Conservation (phyloP, 2,113 vertebrate species). For the Aspiorhynchus laticeps region DNA sequence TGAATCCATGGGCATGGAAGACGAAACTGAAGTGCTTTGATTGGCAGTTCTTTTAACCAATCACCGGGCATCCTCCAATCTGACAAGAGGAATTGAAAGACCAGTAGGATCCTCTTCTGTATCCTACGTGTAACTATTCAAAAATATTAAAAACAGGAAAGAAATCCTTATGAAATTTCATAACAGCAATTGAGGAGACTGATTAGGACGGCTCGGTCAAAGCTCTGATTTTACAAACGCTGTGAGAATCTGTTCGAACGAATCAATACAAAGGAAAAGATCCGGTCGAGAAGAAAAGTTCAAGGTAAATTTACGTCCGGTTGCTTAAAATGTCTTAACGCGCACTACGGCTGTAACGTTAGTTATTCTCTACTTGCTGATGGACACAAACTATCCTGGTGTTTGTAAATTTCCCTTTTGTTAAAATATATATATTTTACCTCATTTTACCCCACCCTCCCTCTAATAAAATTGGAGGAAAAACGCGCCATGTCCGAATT, state of each 20-base stretch:
- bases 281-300: not conserved
- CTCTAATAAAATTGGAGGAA: not conserved
- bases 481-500: not conserved
- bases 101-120: not conserved
- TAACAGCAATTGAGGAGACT: not conserved
- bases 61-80: not conserved
- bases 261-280: not conserved
- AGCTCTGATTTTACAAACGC: not conserved
- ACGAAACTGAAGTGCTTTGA: not conserved
- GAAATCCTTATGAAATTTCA: not conserved
- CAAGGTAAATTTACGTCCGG: not conserved
- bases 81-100: not conserved
- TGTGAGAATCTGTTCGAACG: not conserved
- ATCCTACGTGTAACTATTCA: not conserved
- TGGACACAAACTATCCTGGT: not conserved
- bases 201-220: not conserved
- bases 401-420: not conserved
- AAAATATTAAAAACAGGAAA: not conserved
- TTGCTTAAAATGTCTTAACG: not conserved
- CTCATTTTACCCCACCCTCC: not conserved
- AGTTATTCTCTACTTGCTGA: not conserved
- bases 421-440: not conserved
- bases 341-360: not conserved
- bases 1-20: not conserved
- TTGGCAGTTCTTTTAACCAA: slow-evolving; percentile 42